Evolutionary conservation across 2,113 vertebrate species (phyloP).

Genomic region (Rhynchopsitta pachyrhyncha): DNA sequence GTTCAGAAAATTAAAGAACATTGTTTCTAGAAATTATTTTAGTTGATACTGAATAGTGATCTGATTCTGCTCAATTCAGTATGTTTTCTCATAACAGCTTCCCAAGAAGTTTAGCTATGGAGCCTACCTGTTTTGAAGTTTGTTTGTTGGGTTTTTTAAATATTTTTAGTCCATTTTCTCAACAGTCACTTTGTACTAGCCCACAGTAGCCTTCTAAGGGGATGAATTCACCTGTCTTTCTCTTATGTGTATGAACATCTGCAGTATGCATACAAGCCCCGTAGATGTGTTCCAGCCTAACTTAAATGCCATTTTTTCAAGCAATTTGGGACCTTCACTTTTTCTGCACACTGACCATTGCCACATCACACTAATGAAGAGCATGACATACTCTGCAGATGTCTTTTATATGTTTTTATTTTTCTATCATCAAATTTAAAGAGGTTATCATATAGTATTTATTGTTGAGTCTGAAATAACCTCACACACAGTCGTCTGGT

Average conservation of each 20-base stretch:
- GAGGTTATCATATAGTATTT: not conserved
- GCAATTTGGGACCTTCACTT: not conserved
- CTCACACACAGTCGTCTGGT: not conserved
- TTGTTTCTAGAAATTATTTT: not conserved
- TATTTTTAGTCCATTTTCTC: not conserved
- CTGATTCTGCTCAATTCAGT: not conserved
- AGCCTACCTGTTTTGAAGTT: not conserved
- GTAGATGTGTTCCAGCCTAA: not conserved
- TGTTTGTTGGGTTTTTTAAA: fast-evolving
- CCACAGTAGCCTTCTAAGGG: not conserved
- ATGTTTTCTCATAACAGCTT: not conserved
- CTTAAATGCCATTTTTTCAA: not conserved
- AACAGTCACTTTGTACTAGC: not conserved
- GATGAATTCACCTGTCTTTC: not conserved
- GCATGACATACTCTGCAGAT: not conserved
- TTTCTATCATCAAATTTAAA: not conserved
- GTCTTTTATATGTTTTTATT: not conserved
- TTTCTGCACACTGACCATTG: fast-evolving
- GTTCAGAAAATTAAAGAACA: not conserved
- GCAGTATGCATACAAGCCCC: no score
- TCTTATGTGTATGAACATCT: not conserved
- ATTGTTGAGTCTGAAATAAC: not conserved
- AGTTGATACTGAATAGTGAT: not conserved
- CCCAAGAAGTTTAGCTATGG: not conserved
- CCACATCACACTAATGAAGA: not conserved